Evolutionary conservation across 2,113 vertebrate genomes (phyloP), one percentile per base, ranked within the genome.

Genomic region (Brachypteracias leptosomus): DNA sequence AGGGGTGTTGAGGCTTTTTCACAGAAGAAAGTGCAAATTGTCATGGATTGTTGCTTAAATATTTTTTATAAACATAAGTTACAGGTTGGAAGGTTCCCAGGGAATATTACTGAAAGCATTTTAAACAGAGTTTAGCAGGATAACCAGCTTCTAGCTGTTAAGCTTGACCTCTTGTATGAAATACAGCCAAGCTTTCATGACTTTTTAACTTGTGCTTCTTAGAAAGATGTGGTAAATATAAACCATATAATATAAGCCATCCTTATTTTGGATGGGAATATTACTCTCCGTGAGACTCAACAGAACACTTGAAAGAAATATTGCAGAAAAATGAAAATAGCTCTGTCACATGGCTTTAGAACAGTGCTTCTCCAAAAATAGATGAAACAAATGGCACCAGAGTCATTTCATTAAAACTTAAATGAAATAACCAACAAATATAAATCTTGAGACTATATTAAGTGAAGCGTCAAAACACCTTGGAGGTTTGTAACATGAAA

Each of bases 241-340:
- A 36, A 52, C 33, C 47, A 19, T 26, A 8, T 78, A 61, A 5
- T 54, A 33, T 42, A 79, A 76, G 28, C n/a, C 15, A 25, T 80
- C 46, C 55, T 76, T 95, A 40, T 73, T 91, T 94, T 93, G 51
- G 36, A 77, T 89, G 46, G 66, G 42, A 66, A 36, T 85, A 89
- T 89, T 95, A 82, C 25, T 93, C 61, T 95, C 88, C 65, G 42
- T 59, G 51, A 44, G 46, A 90, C 40, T 93, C 85, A 72, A 76
- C 76, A 68, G 71, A 85, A 66, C 67, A 26, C 40, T 92, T 79
- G 33, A 86, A 88, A 87, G 62, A 84, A 83, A 84, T 85, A 51
- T 79, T 95, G 77, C 73, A 91, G 94, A 92, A 94, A 92, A 90
- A 89, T 95, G 62, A 84, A 61, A 95, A 85, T 72, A 88, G 70